These are phyloP conservation scores for Caenorhabditis sulstoni DNA, from an alignment of 2,888 invertebrate genomes.

Conservation along the genomic window DNA sequence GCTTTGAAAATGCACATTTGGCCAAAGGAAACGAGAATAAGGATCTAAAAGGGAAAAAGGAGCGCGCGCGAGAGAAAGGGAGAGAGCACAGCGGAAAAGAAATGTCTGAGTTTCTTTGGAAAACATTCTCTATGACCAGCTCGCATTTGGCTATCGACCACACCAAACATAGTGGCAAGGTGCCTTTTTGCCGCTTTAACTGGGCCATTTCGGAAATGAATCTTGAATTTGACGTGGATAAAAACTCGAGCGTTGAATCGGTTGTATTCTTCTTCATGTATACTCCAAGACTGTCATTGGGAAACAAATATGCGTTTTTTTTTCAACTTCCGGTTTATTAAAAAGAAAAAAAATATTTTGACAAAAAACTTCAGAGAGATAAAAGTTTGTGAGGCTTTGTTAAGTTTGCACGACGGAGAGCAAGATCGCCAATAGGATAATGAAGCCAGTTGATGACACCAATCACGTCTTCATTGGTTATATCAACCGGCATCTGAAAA, in stretches of 20 bases:
- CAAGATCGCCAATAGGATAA: constrained; percentile 66
- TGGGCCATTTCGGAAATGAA: too few species aligned
- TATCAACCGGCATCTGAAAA: constrained; percentile 59
- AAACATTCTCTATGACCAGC: not conserved
- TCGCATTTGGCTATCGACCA: constrained; percentile 36
- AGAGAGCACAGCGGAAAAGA: constrained; percentile 22
- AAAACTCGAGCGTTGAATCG: too few species aligned
- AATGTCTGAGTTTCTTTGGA: constrained; percentile 1
- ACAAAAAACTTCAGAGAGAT: too few species aligned
- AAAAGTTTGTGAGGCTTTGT: constrained; percentile 24
- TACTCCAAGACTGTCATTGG: too few species aligned
- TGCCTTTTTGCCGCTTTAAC: too few species aligned
- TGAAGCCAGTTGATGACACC: constrained; percentile 69
- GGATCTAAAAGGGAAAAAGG: constrained; percentile 9
- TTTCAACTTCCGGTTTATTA: too few species aligned
- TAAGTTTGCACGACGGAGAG: constrained; percentile 49
- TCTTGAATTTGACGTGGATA: too few species aligned
- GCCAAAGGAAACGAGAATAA: constrained; percentile 15
- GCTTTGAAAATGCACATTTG: constrained; percentile 28
- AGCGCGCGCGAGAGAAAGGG: constrained; percentile 15
- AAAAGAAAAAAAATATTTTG: too few species aligned
- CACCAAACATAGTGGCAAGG: constrained; percentile 6
- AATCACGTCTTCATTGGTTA: constrained; percentile 62
- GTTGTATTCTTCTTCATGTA: too few species aligned
- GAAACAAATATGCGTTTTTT: too few species aligned